Evolutionary conservation across 2,113 vertebrate genomes (phyloP), one percentile per base, ranked within the genome.

Genomic region (Turdus rufiventris): DNA sequence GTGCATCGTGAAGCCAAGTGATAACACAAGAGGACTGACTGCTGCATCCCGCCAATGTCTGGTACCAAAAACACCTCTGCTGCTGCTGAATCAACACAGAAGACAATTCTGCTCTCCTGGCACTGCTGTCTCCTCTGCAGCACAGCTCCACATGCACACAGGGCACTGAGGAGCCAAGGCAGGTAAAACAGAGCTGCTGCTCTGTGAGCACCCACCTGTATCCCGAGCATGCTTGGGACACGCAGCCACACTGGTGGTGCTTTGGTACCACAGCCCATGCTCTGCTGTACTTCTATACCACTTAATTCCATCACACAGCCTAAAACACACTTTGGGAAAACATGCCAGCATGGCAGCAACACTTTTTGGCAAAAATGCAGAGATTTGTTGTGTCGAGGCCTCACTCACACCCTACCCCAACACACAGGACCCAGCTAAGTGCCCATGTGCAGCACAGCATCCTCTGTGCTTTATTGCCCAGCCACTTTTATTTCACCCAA

Each of bases 201-300:
- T 54, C 80, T 31, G 48, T 23, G 43, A 81, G 26, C 38, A 73
- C 38, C 62, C 63, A 25, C 24, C 75, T 6, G 34, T 11, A 45
- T 8, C 61, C 61, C 0, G 1, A 45, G 16, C 4, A 2, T 2
- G 57, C 63, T 2, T 11, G 17, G 34, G 79, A 66, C 0, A 3
- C 25, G 18, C 54, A 43, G 18, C 42, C 70, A 19, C 2, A 2
- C 14, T 3, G 21, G 10, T 0, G 0, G 17, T 4, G 0, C 16
- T 10, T 20, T 5, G 2, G 40, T 4, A 43, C 56, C 47, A 20
- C 7, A 12, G 15, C 28, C 70, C 77, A 23, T 8, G 16, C 62
- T 45, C n/a, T 29, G 58, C 48, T 20, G 31, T 28, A 42, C 34
- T 23, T 40, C 80, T 24, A 0, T 2, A 51, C n/a, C 1, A 13